phyloP scores from a whole-genome alignment of 1,140 invertebrate genomes.

The Brachionus rotundiformis region DNA sequence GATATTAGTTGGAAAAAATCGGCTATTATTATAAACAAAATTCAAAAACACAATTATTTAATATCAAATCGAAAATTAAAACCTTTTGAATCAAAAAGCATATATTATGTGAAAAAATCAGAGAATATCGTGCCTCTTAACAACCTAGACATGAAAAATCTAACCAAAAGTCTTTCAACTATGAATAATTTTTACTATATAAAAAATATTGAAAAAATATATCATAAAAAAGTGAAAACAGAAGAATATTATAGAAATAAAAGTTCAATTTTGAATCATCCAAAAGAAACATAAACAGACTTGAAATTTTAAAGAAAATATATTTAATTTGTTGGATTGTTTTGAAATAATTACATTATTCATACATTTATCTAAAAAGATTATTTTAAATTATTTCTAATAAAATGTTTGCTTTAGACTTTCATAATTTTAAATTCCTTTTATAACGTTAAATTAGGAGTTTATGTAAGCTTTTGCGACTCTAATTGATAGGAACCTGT shows the following conservation, averaged over 20 bases:
- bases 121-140: not conserved
- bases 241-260: not conserved
- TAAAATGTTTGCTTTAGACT: too few species aligned
- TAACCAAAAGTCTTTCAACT: not conserved
- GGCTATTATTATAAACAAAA: not conserved
- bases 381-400: too few species aligned
- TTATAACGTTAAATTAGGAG: too few species aligned
- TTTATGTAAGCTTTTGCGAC: too few species aligned
- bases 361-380: too few species aligned
- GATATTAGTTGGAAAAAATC: not conserved
- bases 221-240: not conserved
- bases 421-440: too few species aligned
- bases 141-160: not conserved
- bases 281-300: not conserved
- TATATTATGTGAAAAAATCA: not conserved
- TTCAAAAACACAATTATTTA: not conserved
- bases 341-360: too few species aligned
- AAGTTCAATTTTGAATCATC: not conserved
- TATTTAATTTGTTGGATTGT: too few species aligned
- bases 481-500: too few species aligned
- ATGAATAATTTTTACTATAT: slow-evolving; percentile 30
- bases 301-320: too few species aligned
- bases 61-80: not conserved
- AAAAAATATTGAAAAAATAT: not conserved
- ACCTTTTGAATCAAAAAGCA: not conserved